Evolutionary conservation across 1,140 invertebrate genomes (phyloP).

Genomic region (Ditylenchus dipsaci): DNA sequence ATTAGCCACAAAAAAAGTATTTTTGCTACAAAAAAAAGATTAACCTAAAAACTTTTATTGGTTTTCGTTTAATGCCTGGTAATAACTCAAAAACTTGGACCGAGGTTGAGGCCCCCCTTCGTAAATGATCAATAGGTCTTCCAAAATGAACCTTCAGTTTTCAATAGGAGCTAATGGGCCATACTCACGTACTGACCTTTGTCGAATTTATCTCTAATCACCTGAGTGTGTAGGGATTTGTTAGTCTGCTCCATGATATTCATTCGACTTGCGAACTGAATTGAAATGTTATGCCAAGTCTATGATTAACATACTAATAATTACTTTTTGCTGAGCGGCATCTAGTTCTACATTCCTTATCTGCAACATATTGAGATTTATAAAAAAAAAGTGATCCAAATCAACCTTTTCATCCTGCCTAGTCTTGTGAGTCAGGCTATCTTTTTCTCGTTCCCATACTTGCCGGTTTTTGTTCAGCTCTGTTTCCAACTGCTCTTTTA

Average conservation of each 20-base stretch:
- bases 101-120: too few species aligned
- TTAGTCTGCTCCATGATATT: constrained; percentile 55
- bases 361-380: constrained; percentile 12
- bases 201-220: too few species aligned
- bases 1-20: too few species aligned
- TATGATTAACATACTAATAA: constrained; percentile 50
- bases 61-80: too few species aligned
- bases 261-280: constrained; percentile 45
- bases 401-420: constrained; percentile 49
- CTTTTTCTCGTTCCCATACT: constrained; percentile 40
- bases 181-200: too few species aligned
- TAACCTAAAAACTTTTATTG: too few species aligned
- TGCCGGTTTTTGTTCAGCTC: constrained; percentile 33
- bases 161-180: too few species aligned
- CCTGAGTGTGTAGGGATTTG: constrained; percentile 51
- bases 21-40: too few species aligned
- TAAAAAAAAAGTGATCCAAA: background rate
- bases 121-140: too few species aligned
- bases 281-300: constrained; percentile 49
- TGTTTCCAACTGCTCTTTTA: constrained; percentile 44
- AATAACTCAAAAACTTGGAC: too few species aligned
- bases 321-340: constrained; percentile 52
- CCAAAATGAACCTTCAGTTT: too few species aligned
- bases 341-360: constrained; percentile 46
- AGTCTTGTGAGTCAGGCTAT: constrained; percentile 45